Percentiles rank a stretch among this genome's conserved stretches.
These are phyloP conservation scores for Tetragonula carbonaria DNA, from an alignment of 2,888 invertebrate species.

Conservation along the genomic window DNA sequence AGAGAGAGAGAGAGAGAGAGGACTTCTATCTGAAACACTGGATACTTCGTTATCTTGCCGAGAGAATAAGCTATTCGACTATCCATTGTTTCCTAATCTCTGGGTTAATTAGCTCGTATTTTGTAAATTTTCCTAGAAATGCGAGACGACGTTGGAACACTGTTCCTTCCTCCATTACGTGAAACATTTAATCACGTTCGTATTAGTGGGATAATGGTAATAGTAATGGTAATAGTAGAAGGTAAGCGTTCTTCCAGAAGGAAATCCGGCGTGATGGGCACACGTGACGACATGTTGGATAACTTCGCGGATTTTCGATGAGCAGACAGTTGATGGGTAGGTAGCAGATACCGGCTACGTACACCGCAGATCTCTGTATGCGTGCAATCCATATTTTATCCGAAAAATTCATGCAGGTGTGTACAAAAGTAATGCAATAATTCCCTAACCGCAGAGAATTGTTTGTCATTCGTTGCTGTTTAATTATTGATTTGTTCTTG, in stretches of 20 bases:
- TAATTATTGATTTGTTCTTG: neutral
- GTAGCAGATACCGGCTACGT: neutral
- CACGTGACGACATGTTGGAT: slow-evolving; percentile 43
- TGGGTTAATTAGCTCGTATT: neutral
- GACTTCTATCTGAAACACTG: no score
- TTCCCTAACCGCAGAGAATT: no score
- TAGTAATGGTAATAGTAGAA: slow-evolving; percentile 35
- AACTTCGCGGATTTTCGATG: slow-evolving; percentile 32
- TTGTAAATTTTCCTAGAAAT: neutral
- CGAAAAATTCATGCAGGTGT: neutral
- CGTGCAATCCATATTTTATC: slow-evolving; percentile 17
- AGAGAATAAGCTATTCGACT: no score
- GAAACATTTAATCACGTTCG: neutral
- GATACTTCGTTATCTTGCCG: no score
- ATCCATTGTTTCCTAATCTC: neutral
- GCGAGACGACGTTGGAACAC: neutral
- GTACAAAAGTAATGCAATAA: no score
- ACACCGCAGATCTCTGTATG: neutral
- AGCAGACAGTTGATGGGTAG: slow-evolving; percentile 12
- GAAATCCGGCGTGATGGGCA: slow-evolving; percentile 45
- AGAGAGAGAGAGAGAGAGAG: neutral
- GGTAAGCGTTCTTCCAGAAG: slow-evolving; percentile 32
- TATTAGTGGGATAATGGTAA: slow-evolving; percentile 40
- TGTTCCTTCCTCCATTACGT: neutral
- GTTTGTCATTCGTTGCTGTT: neutral